A percentile compares a stretch with the other conserved stretches of the same genome.
Conservation (phyloP, 2,888 invertebrate genomes). For the Abrostola tripartita region DNA sequence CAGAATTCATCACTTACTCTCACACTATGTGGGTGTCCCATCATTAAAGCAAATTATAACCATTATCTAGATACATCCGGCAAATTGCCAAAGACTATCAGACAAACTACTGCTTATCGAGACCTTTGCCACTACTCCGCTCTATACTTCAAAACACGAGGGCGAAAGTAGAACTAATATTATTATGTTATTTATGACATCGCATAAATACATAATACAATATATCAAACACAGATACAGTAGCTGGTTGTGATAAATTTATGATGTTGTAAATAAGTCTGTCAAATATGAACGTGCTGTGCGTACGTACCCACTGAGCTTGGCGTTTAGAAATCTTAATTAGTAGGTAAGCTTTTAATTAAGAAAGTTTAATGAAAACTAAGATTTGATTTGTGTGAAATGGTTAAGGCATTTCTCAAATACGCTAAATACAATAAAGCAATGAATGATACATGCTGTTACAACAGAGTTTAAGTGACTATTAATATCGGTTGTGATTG, state of each 20-base stretch:
- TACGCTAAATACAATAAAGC: slow-evolving; percentile 1
- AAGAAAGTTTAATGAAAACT: slow-evolving; percentile 40
- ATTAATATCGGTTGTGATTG: slow-evolving; percentile 19
- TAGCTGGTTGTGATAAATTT: slow-evolving; percentile 59
- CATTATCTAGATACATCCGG: slow-evolving; percentile 76
- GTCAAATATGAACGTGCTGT: slow-evolving; percentile 42
- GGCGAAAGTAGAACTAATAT: slow-evolving; percentile 69
- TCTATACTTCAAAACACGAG: slow-evolving; percentile 68
- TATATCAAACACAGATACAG: slow-evolving; percentile 61
- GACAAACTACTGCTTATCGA: slow-evolving; percentile 73
- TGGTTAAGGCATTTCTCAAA: slow-evolving; percentile 22
- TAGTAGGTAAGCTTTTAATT: slow-evolving; percentile 35
- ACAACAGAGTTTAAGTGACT: slow-evolving; percentile 11
- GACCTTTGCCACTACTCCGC: slow-evolving; percentile 75
- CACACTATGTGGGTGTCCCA: slow-evolving; percentile 60
- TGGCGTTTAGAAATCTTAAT: slow-evolving; percentile 50
- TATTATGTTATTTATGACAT: slow-evolving; percentile 66
- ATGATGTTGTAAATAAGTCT: slow-evolving; percentile 58
- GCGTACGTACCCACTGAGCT: slow-evolving; percentile 35
- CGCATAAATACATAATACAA: slow-evolving; percentile 60
- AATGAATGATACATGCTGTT: slow-evolving; percentile 12
- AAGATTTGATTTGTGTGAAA: slow-evolving; percentile 21
- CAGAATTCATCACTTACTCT: slow-evolving; percentile 30
- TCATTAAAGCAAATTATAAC: slow-evolving; percentile 63
- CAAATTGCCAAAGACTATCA: slow-evolving; percentile 78